phyloP scores from a whole-genome alignment of 2,797 vertebrate genomes.

The Sebastes iracundus region DNA sequence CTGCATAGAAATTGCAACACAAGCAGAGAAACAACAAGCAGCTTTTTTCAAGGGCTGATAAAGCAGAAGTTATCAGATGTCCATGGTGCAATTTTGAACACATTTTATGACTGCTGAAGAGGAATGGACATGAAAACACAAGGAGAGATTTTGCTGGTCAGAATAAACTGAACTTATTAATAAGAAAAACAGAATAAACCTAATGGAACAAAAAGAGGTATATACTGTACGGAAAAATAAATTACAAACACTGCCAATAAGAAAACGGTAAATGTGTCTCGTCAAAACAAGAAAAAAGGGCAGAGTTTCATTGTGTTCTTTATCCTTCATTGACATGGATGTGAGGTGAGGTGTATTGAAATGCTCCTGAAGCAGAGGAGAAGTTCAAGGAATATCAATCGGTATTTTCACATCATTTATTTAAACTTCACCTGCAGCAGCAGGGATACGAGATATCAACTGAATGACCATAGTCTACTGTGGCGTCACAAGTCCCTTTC shows the following conservation, averaged over 20 bases:
- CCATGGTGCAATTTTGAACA: neutral
- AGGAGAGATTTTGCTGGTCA: neutral
- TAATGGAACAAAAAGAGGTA: neutral
- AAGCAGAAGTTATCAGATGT: neutral
- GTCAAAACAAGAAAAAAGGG: neutral
- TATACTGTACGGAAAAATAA: neutral
- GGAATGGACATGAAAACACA: neutral
- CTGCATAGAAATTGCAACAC: neutral
- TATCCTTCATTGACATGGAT: constrained; percentile 11
- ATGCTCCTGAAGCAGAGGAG: constrained; percentile 27
- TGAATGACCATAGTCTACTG: constrained; percentile 1
- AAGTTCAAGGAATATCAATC: constrained; percentile 62
- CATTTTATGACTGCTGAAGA: neutral
- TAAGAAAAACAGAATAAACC: neutral
- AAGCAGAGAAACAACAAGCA: neutral
- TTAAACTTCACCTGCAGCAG: constrained; percentile 66
- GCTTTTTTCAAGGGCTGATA: neutral
- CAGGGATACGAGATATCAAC: constrained; percentile 1
- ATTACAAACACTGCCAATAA: neutral
- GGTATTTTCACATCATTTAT: constrained; percentile 65
- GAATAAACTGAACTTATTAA: neutral
- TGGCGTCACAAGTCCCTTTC: neutral
- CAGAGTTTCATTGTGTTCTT: neutral
- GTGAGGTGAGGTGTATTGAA: constrained; percentile 3
- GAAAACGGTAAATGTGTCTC: neutral